Evolutionary conservation across 2,888 invertebrate genomes (phyloP).

Genomic region (Oscheius sp.): DNA sequence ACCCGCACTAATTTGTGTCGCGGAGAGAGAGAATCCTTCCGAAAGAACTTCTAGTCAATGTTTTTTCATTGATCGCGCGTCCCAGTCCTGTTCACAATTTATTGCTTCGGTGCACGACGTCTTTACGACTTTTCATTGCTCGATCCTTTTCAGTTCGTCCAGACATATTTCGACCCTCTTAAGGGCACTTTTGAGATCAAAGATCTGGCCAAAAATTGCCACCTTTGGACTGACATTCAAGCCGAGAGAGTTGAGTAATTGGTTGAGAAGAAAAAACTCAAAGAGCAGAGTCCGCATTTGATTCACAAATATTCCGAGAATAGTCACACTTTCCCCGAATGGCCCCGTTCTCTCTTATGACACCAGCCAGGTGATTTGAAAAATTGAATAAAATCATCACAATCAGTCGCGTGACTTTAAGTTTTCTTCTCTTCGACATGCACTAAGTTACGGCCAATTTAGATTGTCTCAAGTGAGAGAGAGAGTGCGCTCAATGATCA

Average conservation of each 20-base stretch:
- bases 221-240: background rate
- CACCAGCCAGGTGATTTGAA: too few relatives aligned
- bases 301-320: background rate
- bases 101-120: background rate
- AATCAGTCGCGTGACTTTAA: too few relatives aligned
- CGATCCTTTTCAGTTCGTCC: background rate
- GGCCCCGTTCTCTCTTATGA: too few relatives aligned
- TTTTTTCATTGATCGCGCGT: background rate
- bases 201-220: background rate
- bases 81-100: slow-evolving; percentile 16
- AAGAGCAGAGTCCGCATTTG: background rate
- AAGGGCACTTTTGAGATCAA: background rate
- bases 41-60: background rate
- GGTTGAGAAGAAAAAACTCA: too few relatives aligned
- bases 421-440: too few relatives aligned
- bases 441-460: too few relatives aligned
- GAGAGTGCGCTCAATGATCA: too few relatives aligned
- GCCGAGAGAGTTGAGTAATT: background rate
- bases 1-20: background rate
- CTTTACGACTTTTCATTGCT: background rate
- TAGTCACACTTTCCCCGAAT: too few relatives aligned
- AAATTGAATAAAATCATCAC: too few relatives aligned
- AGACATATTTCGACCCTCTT: background rate
- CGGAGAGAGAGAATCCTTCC: background rate
- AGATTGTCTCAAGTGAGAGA: too few relatives aligned